phyloP scores from a whole-genome alignment of 2,797 vertebrate genomes.

The Brachyrhaphis roseni region DNA sequence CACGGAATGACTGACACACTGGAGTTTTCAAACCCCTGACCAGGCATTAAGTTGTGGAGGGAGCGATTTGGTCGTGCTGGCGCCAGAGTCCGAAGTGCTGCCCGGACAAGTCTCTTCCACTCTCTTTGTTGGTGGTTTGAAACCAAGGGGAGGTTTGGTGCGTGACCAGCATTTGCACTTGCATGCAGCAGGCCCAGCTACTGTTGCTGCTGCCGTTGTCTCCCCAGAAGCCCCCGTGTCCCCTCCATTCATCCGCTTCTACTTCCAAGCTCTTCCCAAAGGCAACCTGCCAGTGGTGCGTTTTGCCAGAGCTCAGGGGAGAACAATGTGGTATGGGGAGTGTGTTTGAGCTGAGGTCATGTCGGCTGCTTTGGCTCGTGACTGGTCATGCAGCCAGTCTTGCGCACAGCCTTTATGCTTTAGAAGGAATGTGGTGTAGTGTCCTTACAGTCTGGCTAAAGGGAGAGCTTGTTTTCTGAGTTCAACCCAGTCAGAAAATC shows the following conservation, averaged over 20 bases:
- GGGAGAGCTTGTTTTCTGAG: conserved; percentile 15
- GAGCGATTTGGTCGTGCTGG: conserved; percentile 75
- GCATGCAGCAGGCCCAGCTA: conserved; percentile 78
- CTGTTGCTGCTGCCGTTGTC: conserved; percentile 81
- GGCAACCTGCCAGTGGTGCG: conserved; percentile 74
- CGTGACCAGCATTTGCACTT: conserved; percentile 87
- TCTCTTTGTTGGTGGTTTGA: conserved; percentile 79
- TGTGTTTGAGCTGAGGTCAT: conserved; percentile 69
- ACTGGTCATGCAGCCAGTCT: conserved; percentile 81
- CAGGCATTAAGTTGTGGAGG: conserved; percentile 78
- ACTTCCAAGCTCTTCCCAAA: conserved; percentile 74
- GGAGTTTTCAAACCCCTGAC: conserved; percentile 71
- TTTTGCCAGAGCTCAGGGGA: conserved; percentile 70
- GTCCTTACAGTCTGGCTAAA: conserved; percentile 51
- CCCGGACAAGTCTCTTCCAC: conserved; percentile 81
- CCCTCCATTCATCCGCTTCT: conserved; percentile 75
- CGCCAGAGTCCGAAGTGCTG: conserved; percentile 79
- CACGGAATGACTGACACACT: conserved; percentile 74
- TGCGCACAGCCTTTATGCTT: conserved; percentile 67
- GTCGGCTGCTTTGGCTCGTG: conserved; percentile 76
- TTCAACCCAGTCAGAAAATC: conserved; percentile 52
- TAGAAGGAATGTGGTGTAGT: conserved; percentile 65
- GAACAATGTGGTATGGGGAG: conserved; percentile 64
- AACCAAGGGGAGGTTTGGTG: conserved; percentile 81
- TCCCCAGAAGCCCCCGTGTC: conserved; percentile 75